phyloP scores from a whole-genome alignment of 2,888 invertebrate species.

The Empis stercorea region DNA sequence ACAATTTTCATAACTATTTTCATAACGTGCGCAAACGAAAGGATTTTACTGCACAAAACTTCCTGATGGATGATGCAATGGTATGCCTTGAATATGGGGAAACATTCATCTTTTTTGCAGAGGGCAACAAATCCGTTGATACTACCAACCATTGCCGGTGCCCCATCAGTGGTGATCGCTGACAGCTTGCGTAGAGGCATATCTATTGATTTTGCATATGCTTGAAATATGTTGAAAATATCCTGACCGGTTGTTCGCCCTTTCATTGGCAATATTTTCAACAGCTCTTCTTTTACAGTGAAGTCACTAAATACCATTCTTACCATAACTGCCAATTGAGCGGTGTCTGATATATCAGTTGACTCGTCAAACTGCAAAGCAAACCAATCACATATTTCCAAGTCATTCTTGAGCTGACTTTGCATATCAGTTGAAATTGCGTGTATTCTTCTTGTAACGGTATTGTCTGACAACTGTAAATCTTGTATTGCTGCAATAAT shows the following conservation, averaged over 20 bases:
- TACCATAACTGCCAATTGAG: constrained; percentile 14
- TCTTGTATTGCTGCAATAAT: not conserved
- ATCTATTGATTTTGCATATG: constrained; percentile 9
- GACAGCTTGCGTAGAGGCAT: constrained; percentile 14
- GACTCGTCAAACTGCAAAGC: constrained; percentile 17
- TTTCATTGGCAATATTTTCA: constrained; percentile 8
- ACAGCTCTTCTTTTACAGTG: constrained; percentile 11
- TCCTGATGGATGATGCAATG: not conserved
- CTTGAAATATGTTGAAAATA: constrained; percentile 12
- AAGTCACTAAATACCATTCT: constrained; percentile 9
- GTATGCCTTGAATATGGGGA: not conserved
- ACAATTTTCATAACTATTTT: not conserved
- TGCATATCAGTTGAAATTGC: not conserved
- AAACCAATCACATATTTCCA: not conserved
- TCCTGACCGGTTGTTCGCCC: constrained; percentile 11
- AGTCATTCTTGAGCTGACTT: not conserved
- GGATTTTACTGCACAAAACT: not conserved
- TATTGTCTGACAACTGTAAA: not conserved
- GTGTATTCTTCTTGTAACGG: not conserved
- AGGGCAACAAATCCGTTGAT: constrained; percentile 11
- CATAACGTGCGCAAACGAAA: not conserved
- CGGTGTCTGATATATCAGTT: constrained; percentile 16
- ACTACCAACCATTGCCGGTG: constrained; percentile 14
- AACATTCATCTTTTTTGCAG: not conserved
- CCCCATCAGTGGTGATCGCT: constrained; percentile 16